These are phyloP conservation scores for Eristalis pertinax DNA, from an alignment of 2,888 invertebrate genomes.

Conservation along the genomic window DNA sequence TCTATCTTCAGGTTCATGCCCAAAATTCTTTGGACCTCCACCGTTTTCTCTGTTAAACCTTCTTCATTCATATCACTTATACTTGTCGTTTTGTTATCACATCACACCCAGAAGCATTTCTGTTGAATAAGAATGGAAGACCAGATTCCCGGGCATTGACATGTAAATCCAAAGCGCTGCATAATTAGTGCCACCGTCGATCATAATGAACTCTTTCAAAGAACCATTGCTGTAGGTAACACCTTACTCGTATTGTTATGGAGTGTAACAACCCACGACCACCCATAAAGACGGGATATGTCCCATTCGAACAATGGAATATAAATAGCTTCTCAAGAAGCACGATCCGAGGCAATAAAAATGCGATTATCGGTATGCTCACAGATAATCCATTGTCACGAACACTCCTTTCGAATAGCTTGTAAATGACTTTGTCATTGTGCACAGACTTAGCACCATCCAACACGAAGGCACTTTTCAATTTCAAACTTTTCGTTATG, in stretches of 20 bases:
- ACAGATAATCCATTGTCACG: not conserved
- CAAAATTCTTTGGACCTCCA: no score
- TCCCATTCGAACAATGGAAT: constrained; percentile 4
- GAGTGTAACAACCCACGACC: constrained; percentile 11
- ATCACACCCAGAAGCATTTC: not conserved
- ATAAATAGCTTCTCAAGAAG: constrained; percentile 51
- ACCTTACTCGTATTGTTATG: not conserved
- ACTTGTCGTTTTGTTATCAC: not conserved
- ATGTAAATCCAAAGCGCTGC: not conserved
- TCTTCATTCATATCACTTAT: no score
- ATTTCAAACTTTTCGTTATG: not conserved
- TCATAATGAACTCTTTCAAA: not conserved
- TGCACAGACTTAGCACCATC: not conserved
- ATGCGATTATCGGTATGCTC: constrained; percentile 22
- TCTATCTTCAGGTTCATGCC: no score
- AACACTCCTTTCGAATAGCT: constrained; percentile 19
- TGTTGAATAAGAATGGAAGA: not conserved
- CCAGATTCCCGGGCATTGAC: not conserved
- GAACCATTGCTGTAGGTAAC: not conserved
- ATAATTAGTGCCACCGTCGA: not conserved
- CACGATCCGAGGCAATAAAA: constrained; percentile 26
- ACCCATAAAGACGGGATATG: constrained; percentile 31
- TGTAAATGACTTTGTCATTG: constrained; percentile 14
- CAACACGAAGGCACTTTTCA: not conserved
- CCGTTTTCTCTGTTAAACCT: no score